Percentiles rank a stretch among this genome's conserved stretches.
Conservation (phyloP, 2,113 vertebrate genomes). For the Syrrhaptes paradoxus region DNA sequence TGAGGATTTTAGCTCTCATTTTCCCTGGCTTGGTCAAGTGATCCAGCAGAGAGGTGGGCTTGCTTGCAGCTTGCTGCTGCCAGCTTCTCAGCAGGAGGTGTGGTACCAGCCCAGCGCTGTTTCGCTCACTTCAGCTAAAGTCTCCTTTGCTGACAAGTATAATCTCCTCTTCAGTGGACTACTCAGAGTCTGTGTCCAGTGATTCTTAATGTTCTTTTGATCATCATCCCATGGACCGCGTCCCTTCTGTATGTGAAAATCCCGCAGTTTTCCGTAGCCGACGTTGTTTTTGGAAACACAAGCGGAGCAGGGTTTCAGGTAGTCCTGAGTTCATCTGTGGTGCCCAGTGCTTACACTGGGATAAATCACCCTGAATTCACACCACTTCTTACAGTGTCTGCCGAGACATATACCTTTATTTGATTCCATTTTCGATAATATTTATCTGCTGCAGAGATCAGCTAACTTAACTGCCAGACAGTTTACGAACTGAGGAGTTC, state of each 20-base stretch:
- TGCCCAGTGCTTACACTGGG: background rate
- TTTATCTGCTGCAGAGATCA: background rate
- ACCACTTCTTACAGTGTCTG: rapidly evolving
- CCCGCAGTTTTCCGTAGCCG: background rate
- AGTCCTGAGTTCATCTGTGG: background rate
- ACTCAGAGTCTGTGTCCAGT: no score
- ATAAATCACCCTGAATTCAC: background rate
- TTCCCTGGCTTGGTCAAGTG: background rate
- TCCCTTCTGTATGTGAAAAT: background rate
- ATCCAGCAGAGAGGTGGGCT: background rate
- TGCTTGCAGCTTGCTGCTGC: background rate
- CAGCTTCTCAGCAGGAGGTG: background rate
- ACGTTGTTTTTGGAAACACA: background rate
- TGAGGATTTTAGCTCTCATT: background rate
- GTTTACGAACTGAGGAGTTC: background rate
- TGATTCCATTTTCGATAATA: background rate
- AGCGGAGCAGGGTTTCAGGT: background rate
- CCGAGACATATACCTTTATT: background rate
- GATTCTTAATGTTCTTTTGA: background rate
- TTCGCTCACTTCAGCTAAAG: background rate
- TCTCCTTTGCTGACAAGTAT: background rate
- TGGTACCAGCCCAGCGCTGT: background rate
- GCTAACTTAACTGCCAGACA: background rate
- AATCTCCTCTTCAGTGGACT: rapidly evolving
- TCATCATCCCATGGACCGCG: rapidly evolving